Conservation (phyloP, 2,797 vertebrate species). For the Helostoma temminkii region DNA sequence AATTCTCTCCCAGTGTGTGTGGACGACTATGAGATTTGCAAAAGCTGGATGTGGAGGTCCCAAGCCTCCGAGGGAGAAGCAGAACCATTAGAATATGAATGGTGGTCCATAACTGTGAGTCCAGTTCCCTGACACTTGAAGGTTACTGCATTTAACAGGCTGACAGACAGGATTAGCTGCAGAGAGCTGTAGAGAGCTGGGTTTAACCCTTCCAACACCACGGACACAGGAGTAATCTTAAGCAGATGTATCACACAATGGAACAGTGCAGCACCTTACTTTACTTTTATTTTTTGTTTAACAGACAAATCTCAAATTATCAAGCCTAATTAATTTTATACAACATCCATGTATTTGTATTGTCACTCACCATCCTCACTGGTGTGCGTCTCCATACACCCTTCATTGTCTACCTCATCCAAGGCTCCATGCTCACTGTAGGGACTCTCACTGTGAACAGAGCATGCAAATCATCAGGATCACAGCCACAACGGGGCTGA, state of each 20-base stretch:
- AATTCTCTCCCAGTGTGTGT: slow-evolving; percentile 25
- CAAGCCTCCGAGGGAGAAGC: slow-evolving; percentile 16
- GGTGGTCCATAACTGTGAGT: slow-evolving; percentile 49
- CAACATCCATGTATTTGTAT: background rate
- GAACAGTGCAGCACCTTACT: background rate
- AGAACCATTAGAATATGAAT: slow-evolving; percentile 78
- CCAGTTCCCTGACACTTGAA: slow-evolving; percentile 52
- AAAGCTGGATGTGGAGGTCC: slow-evolving; percentile 39
- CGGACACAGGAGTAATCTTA: background rate
- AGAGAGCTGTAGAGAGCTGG: slow-evolving; percentile 47
- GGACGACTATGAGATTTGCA: slow-evolving; percentile 44
- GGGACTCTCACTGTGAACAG: slow-evolving; percentile 91
- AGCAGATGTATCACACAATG: background rate
- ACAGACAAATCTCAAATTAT: background rate
- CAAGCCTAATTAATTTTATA: background rate
- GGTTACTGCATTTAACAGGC: slow-evolving; percentile 63
- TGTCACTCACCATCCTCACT: slow-evolving; percentile 93
- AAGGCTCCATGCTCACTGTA: slow-evolving; percentile 96
- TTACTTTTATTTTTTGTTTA: too few relatives aligned
- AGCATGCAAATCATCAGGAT: slow-evolving; percentile 33
- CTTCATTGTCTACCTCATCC: slow-evolving; percentile 96
- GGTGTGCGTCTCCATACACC: slow-evolving; percentile 93
- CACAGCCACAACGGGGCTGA: slow-evolving; percentile 13
- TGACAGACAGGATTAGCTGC: slow-evolving; percentile 77
- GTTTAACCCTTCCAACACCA: slow-evolving; percentile 48